A percentile compares a stretch with the other conserved stretches of the same genome.
Evolutionary conservation across 35 echinoderm and acorn worm species (phyloP).

Genomic region (Eucidaris tribuloides): DNA sequence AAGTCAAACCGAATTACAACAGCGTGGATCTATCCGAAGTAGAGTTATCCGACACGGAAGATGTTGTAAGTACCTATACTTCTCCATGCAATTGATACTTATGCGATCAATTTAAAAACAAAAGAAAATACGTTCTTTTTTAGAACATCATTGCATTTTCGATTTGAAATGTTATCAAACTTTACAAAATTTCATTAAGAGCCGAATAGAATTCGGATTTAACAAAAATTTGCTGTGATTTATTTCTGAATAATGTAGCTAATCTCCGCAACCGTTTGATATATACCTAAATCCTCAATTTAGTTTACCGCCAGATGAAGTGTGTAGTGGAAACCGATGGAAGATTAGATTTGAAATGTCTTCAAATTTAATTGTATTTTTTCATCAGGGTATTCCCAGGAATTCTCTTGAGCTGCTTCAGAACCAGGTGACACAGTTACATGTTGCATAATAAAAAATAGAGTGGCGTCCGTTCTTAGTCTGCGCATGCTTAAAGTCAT

Average conservation of each 20-base stretch:
- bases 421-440: constrained; percentile 31
- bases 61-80: constrained; percentile 44
- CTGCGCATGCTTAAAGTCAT: not conserved
- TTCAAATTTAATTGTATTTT: not conserved
- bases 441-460: not conserved
- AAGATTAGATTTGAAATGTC: constrained; percentile 15
- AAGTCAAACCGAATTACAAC: constrained; percentile 68
- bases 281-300: not conserved
- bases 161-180: no score
- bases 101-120: no score
- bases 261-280: not conserved
- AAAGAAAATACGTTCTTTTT: no score
- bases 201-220: no score
- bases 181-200: no score
- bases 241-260: not conserved
- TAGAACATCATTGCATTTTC: no score
- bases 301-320: not conserved
- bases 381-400: constrained; percentile 19
- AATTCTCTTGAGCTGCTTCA: constrained; percentile 37
- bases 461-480: not conserved
- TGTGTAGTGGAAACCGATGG: not conserved
- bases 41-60: constrained; percentile 60
- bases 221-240: not conserved
- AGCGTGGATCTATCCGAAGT: constrained; percentile 85
- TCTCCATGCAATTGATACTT: no score